Conservation (phyloP, 2,113 vertebrate species). For the Catharus bicknelli region DNA sequence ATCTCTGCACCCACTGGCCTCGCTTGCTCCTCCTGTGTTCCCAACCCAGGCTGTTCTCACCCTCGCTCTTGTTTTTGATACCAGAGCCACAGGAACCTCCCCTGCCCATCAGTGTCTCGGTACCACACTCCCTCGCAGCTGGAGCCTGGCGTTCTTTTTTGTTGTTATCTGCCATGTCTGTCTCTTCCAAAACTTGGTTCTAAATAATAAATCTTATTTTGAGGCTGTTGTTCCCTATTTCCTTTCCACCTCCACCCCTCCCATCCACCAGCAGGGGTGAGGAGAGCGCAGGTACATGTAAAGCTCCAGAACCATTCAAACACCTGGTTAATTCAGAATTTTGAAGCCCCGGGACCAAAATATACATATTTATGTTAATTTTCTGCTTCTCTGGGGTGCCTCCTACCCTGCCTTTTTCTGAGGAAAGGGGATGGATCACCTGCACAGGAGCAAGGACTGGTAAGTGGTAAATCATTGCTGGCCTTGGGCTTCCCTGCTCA, state of each 20-base stretch:
- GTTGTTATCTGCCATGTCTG: constrained; percentile 38
- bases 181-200: constrained; percentile 40
- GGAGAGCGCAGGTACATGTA: fast-evolving
- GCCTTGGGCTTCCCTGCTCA: not conserved
- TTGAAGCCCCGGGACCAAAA: not conserved
- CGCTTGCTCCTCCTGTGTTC: not conserved
- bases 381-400: not conserved
- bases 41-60: not conserved
- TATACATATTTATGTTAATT: not conserved
- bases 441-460: not conserved
- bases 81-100: not conserved
- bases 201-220: constrained; percentile 65
- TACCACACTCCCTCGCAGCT: not conserved
- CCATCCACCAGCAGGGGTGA: not conserved
- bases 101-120: not conserved
- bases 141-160: not conserved
- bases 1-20: not conserved
- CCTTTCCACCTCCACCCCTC: not conserved
- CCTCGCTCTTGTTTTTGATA: not conserved
- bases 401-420: not conserved
- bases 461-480: not conserved
- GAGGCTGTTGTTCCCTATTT: constrained; percentile 25
- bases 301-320: not conserved
- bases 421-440: not conserved
- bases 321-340: not conserved